These are phyloP conservation scores for Neoscelio sp. DNA, from an alignment of 2,888 invertebrate genomes.

Conservation along the genomic window DNA sequence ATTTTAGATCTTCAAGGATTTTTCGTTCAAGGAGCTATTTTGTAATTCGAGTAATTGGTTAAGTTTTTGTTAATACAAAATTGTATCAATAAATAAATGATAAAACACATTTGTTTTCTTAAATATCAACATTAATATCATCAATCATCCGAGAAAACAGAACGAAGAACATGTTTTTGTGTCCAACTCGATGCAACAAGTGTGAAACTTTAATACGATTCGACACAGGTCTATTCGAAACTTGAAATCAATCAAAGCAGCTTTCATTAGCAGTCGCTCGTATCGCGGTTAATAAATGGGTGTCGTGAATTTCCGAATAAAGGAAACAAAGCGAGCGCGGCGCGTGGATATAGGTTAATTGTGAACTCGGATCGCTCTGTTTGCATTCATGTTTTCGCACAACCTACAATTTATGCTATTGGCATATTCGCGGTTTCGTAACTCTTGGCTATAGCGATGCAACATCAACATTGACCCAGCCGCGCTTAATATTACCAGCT, in stretches of 20 bases:
- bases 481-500: no score
- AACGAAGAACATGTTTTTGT: no score
- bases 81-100: no score
- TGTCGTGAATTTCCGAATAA: conserved; percentile 15
- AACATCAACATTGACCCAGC: conserved; percentile 46
- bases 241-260: conserved; percentile 6
- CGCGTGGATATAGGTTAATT: conserved; percentile 34
- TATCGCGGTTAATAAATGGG: conserved; percentile 32
- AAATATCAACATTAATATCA: no score
- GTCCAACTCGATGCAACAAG: no score
- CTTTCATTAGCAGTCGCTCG: conserved; percentile 29
- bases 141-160: no score
- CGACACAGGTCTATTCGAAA: not conserved
- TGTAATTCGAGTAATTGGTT: no score
- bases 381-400: conserved; percentile 5
- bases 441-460: conserved; percentile 11
- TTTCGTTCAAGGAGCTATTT: no score
- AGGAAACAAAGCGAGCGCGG: conserved; percentile 33
- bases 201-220: no score
- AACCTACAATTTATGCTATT: conserved; percentile 33
- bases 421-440: conserved; percentile 36
- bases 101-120: no score
- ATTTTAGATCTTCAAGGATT: no score
- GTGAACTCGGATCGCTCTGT: conserved; percentile 23
- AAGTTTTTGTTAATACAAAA: no score